These are phyloP conservation scores for Salminus brasiliensis DNA, from an alignment of 2,113 vertebrate species.

Conservation along the genomic window DNA sequence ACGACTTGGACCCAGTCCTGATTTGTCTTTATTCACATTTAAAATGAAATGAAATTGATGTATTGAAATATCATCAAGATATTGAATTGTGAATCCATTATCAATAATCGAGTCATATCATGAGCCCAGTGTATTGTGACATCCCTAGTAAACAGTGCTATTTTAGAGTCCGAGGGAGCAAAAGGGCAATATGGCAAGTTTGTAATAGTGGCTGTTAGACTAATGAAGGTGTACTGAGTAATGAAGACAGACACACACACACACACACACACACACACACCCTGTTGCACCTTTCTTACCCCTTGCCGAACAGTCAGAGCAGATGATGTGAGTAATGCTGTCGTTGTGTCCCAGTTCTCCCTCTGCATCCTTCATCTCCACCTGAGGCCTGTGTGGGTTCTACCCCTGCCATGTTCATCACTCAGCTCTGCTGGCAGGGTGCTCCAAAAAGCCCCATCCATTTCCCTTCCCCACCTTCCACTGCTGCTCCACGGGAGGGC, in stretches of 20 bases:
- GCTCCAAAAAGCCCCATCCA: not conserved
- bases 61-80: not conserved
- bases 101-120: not conserved
- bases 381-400: conserved; percentile 48
- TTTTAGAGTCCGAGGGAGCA: not conserved
- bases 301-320: conserved; percentile 55
- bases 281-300: conserved; percentile 62
- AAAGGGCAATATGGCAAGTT: conserved; percentile 10
- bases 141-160: not conserved
- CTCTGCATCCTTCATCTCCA: conserved; percentile 54
- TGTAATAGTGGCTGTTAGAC: conserved; percentile 2
- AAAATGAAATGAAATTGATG: too few species aligned
- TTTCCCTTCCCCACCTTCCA: conserved; percentile 7
- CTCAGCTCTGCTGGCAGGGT: conserved; percentile 36
- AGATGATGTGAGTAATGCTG: conserved; percentile 63
- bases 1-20: too few species aligned
- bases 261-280: conserved; percentile 18
- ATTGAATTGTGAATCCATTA: not conserved
- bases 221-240: conserved; percentile 22
- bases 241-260: conserved; percentile 29
- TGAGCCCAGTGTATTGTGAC: not conserved
- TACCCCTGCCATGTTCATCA: conserved; percentile 58
- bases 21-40: not conserved
- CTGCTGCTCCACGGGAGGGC: not conserved
- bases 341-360: conserved; percentile 66